Evolutionary conservation across 2,113 vertebrate genomes (phyloP), one percentile per base, ranked within the genome.

Genomic region (Gila orcuttii): DNA sequence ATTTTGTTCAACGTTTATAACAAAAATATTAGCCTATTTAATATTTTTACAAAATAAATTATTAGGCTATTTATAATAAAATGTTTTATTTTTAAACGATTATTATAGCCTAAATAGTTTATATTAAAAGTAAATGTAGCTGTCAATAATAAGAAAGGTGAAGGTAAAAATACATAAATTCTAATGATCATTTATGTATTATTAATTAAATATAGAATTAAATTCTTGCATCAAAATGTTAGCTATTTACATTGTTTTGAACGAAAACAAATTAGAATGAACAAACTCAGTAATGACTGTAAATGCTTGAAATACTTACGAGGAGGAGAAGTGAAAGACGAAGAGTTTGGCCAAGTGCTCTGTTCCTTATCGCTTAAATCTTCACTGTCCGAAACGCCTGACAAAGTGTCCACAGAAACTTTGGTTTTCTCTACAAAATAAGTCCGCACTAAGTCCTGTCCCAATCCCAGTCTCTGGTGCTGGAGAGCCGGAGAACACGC

Each of bases 291-390:
- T 4, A 8, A 42, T 21, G 50, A 39, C 12, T 69, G 28, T 33
- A 69, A 31, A 55, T 31, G 39, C 5, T 0, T 5, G 42, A 8
- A 28, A 76, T 28, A 93, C 95, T 95, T 95, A 96, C 93, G 93
- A 50, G 90, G 91, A 39, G 94, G 91, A 68, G 93, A 91, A 23
- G 94, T 91, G 59, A 93, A 94, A 47, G 93, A 90, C 75, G 93
- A 90, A 81, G 92, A 88, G 89, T 93, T 93, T 75, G 94, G 94
- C 88, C 91, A 95, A 91, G 90, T 90, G 91, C 90, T 94, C 87
- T 94, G 91, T 15, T 94, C 93, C 82, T 93, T 96, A 62, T 95
- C 93, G 62, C 91, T 92, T 68, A 90, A 86, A 83, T 91, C 91
- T 85, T 94, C 91, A 42, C 86, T 91, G 55, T 90, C 92, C 82